Percentiles rank a stretch among this genome's conserved stretches.
Conservation (phyloP, 2,888 invertebrate species). For the Dasypogon diadema region DNA sequence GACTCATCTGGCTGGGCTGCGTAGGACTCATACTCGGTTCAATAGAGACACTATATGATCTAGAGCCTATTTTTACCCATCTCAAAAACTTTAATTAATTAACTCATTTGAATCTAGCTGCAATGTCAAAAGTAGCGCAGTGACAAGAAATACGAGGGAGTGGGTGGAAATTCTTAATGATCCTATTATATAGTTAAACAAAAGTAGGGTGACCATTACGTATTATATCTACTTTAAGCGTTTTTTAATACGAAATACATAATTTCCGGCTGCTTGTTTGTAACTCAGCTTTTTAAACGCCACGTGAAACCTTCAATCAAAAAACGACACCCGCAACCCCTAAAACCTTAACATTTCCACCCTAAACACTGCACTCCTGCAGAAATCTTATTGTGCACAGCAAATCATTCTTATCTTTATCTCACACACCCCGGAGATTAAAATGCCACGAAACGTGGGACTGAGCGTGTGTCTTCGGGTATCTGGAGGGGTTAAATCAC, state of each 20-base stretch:
- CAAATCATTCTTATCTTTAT: conserved; percentile 54
- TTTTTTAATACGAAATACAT: conserved; percentile 5
- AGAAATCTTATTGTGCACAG: conserved; percentile 44
- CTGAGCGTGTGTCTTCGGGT: conserved; percentile 13
- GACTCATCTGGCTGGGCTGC: too few relatives aligned
- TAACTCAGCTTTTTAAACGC: conserved; percentile 19
- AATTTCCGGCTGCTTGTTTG: conserved; percentile 35
- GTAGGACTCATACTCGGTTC: too few relatives aligned
- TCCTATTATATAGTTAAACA: too few relatives aligned
- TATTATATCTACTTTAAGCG: background rate
- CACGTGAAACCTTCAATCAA: conserved; percentile 10
- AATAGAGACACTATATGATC: too few relatives aligned
- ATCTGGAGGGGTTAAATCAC: background rate
- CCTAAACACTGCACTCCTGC: conserved; percentile 34
- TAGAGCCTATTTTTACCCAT: too few relatives aligned
- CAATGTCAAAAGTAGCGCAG: too few relatives aligned
- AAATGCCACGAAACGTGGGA: conserved; percentile 50
- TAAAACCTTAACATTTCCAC: background rate
- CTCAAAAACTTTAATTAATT: too few relatives aligned
- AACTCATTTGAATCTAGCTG: too few relatives aligned
- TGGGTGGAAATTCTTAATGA: too few relatives aligned
- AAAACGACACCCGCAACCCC: conserved; percentile 20
- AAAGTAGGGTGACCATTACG: too few relatives aligned
- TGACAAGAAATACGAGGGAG: too few relatives aligned
- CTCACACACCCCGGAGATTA: conserved; percentile 56